phyloP scores from a whole-genome alignment of 2,888 invertebrate genomes.

The Cataglyphis rosenhaueri region DNA sequence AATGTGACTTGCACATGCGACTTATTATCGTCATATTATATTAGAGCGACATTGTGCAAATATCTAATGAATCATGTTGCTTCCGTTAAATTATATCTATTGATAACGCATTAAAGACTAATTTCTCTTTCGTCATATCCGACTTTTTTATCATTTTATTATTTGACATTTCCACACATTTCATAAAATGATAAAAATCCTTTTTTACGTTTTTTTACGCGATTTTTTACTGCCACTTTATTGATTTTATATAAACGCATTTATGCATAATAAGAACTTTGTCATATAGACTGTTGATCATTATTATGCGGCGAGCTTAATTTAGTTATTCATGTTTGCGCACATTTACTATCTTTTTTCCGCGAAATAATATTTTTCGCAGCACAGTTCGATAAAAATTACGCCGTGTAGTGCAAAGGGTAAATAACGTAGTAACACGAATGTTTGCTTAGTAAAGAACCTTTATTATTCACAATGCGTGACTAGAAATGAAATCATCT shows the following conservation, averaged over 20 bases:
- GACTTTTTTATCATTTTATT: background rate
- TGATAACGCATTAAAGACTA: conserved; percentile 57
- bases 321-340: background rate
- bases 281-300: background rate
- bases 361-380: conserved; percentile 5
- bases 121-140: conserved; percentile 17
- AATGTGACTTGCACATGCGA: conserved; percentile 44
- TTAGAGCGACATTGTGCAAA: conserved; percentile 31
- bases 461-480: background rate
- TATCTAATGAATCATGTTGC: conserved; percentile 57
- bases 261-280: background rate
- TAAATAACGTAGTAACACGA: conserved; percentile 2
- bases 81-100: conserved; percentile 62
- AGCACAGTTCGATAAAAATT: conserved; percentile 9
- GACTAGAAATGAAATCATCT: background rate
- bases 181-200: no score
- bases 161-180: no score
- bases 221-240: conserved; percentile 1
- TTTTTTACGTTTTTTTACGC: conserved; percentile 3
- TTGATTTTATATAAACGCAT: background rate
- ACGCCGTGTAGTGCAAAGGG: background rate
- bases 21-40: conserved; percentile 34
- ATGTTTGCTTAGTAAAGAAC: background rate
- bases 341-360: background rate
- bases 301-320: background rate